Evolutionary conservation across 2,797 vertebrate species (phyloP).

Genomic region (Poecilia gillii): DNA sequence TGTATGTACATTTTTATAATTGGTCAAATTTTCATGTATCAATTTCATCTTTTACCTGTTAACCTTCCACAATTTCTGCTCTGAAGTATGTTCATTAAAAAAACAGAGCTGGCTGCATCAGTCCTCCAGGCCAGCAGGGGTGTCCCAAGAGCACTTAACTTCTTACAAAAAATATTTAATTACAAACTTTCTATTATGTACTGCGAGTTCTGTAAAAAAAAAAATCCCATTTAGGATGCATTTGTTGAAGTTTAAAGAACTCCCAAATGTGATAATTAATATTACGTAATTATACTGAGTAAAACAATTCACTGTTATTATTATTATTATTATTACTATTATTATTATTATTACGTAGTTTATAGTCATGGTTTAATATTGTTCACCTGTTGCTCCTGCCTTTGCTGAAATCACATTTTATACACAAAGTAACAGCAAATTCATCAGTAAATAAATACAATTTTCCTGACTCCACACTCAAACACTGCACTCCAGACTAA

Average conservation of each 20-base stretch:
- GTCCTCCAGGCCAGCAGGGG: background rate
- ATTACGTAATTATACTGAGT: background rate
- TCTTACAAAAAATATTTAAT: background rate
- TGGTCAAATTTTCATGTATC: background rate
- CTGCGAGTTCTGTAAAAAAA: background rate
- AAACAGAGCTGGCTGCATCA: background rate
- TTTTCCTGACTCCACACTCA: background rate
- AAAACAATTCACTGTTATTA: background rate
- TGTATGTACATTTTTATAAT: background rate
- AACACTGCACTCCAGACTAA: background rate
- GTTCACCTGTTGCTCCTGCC: background rate
- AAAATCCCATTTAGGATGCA: background rate
- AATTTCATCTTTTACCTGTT: background rate
- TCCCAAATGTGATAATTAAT: background rate
- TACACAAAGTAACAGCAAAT: background rate
- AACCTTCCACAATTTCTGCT: background rate
- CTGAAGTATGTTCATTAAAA: background rate
- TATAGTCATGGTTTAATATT: background rate
- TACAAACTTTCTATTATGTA: background rate
- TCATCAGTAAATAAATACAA: background rate
- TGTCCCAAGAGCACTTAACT: background rate
- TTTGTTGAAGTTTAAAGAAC: background rate
- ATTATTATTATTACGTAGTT: background rate
- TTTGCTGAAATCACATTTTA: background rate
- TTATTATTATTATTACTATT: background rate